Evolutionary conservation across 2,888 invertebrate genomes (phyloP), one percentile per base, ranked within the genome.

Genomic region (Callimorpha dominula): DNA sequence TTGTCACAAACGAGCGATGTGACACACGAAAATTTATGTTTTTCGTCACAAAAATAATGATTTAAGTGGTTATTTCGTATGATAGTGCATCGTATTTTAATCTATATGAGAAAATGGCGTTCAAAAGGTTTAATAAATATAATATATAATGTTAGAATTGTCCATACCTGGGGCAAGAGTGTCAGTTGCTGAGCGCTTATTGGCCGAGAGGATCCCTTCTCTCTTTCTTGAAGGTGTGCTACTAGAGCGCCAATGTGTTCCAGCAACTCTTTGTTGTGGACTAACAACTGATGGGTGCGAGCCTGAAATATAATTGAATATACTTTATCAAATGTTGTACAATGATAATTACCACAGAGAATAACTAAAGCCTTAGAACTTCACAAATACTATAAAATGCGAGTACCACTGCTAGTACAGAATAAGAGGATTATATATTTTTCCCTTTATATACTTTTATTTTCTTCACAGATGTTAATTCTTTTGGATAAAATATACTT

Each of bases 161-260:
- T 49, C 46, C 14, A 17, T 81, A 94, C 97, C 97, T 98, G 98
- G 70, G 97, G 97, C 84, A 97, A 95, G 91, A 97, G 96, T 52
- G 97, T 96, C 82, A 96, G 96, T 85, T 96, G 96, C 43, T 96
- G 96, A 63, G 96, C 96, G 84, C 86, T 95, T 85, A 96, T 94
- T 62, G 95, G 93, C 78, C 96, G 94, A 81, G 96, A 92, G 14
- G 93, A 88, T 20, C 96, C 95, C 70, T 97, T 96, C 87, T 99
- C 99, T 80, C 98, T 97, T 80, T 98, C 98, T 88, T 98, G 98
- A 77, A 99, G 96, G 84, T 98, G 97, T 8, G 97, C 96, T 20
- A 99, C 99, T 85, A 99, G 95, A 15, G 98, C 98, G 64, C 98
- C 98, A 87, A 99, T 98, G 92, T 99, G 99, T 89, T 99, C 99